Percentiles rank a stretch among this genome's conserved stretches.
Evolutionary conservation across 2,113 vertebrate species (phyloP).

Genomic region (Pterocles gutturalis): DNA sequence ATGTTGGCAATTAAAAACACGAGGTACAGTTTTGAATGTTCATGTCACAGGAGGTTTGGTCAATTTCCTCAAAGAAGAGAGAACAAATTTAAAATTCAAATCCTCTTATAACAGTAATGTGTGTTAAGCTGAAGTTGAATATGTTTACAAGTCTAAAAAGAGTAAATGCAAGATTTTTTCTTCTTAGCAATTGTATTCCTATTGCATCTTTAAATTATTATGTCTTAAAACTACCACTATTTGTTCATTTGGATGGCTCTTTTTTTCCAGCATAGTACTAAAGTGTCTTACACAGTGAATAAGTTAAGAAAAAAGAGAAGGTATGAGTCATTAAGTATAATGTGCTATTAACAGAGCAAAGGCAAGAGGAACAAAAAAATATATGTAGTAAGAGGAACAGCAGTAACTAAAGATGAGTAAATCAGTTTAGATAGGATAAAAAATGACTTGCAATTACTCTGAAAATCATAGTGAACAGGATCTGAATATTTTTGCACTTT

Average conservation of each 20-base stretch:
- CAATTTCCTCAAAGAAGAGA: conserved; percentile 21
- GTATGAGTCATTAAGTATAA: neutral
- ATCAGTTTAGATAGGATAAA: neutral
- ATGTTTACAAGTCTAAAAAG: conserved; percentile 24
- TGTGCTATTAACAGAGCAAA: neutral
- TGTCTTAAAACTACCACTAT: neutral
- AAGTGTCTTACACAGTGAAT: neutral
- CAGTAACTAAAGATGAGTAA: neutral
- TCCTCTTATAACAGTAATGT: neutral
- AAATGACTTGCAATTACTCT: neutral
- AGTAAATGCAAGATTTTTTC: neutral
- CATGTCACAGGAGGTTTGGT: neutral
- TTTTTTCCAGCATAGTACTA: neutral
- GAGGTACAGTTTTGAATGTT: conserved; percentile 32
- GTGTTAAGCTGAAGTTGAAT: conserved; percentile 12
- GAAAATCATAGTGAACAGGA: neutral
- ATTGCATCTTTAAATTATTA: neutral
- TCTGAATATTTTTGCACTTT: neutral
- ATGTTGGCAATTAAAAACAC: conserved; percentile 27
- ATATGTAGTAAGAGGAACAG: neutral
- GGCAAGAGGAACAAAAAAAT: neutral
- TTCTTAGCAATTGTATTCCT: neutral
- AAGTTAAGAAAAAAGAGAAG: neutral
- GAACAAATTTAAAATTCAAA: conserved; percentile 36
- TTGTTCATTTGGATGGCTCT: neutral